phyloP scores from a whole-genome alignment of 2,113 vertebrate species.

The Xenopus borealis region DNA sequence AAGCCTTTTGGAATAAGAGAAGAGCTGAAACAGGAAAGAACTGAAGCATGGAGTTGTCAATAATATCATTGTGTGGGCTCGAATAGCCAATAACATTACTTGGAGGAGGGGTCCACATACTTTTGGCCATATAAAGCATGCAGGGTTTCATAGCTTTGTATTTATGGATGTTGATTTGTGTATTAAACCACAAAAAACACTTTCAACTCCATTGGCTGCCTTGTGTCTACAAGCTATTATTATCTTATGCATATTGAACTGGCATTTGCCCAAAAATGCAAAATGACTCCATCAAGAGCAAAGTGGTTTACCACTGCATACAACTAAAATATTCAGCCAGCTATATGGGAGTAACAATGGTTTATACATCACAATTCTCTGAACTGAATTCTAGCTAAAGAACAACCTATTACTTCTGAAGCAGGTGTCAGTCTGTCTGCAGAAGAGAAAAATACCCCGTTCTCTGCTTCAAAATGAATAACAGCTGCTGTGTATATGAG shows the following conservation, averaged over 20 bases:
- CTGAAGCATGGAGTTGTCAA: too few relatives aligned
- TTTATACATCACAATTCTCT: conserved; percentile 1
- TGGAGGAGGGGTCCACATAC: too few relatives aligned
- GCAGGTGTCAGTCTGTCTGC: neutral
- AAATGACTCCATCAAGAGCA: conserved; percentile 5
- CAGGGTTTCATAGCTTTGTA: too few relatives aligned
- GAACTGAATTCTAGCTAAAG: neutral
- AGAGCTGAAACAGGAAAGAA: too few relatives aligned
- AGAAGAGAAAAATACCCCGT: neutral
- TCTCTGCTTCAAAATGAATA: conserved; percentile 22
- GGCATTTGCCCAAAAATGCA: conserved; percentile 17
- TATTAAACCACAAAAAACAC: too few relatives aligned
- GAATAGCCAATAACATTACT: too few relatives aligned
- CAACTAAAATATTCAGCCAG: neutral
- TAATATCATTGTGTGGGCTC: too few relatives aligned
- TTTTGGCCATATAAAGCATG: too few relatives aligned
- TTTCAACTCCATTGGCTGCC: too few relatives aligned
- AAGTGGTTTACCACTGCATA: conserved; percentile 13
- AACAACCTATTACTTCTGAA: neutral
- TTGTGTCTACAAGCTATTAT: neutral
- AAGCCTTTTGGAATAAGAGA: too few relatives aligned
- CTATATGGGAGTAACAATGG: neutral
- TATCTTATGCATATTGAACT: conserved; percentile 13
- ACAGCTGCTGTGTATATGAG: conserved; percentile 64
- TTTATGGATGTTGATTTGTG: too few relatives aligned